Conservation (phyloP, 2,113 vertebrate species). For the Cyphomyrus plagiostoma region DNA sequence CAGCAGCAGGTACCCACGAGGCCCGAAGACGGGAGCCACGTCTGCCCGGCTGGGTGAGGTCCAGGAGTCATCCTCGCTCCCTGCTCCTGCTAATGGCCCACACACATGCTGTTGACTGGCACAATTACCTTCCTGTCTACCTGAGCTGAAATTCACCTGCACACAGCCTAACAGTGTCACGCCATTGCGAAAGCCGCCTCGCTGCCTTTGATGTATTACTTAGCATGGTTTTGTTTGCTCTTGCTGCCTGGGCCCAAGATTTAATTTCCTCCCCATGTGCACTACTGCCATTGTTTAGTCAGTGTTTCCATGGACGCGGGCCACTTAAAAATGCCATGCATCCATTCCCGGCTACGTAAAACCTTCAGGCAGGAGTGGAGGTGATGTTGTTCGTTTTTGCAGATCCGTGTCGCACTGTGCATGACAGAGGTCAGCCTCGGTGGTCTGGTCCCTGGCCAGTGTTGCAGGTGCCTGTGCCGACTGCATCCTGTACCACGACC, state of each 20-base stretch:
- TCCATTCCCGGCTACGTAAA: background rate
- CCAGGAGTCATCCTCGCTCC: background rate
- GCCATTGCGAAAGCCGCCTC: background rate
- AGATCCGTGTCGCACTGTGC: background rate
- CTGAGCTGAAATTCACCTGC: background rate
- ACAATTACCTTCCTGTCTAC: background rate
- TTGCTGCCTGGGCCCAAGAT: background rate
- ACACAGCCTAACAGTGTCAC: background rate
- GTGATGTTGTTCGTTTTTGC: background rate
- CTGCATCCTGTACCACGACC: background rate
- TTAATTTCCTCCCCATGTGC: background rate
- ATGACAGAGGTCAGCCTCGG: background rate
- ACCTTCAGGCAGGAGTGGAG: background rate
- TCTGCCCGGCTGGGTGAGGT: background rate
- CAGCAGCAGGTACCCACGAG: background rate
- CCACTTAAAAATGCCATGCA: background rate
- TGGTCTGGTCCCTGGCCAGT: background rate
- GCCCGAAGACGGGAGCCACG: background rate
- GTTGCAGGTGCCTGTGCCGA: background rate
- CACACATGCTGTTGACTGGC: background rate
- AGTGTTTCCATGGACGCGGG: background rate
- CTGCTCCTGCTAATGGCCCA: background rate
- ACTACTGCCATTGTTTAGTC: background rate
- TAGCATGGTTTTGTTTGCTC: background rate
- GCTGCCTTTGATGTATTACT: background rate